A percentile compares a stretch with the other conserved stretches of the same genome.
These are phyloP conservation scores for Baccha elongata DNA, from an alignment of 2,888 invertebrate species.

Conservation along the genomic window DNA sequence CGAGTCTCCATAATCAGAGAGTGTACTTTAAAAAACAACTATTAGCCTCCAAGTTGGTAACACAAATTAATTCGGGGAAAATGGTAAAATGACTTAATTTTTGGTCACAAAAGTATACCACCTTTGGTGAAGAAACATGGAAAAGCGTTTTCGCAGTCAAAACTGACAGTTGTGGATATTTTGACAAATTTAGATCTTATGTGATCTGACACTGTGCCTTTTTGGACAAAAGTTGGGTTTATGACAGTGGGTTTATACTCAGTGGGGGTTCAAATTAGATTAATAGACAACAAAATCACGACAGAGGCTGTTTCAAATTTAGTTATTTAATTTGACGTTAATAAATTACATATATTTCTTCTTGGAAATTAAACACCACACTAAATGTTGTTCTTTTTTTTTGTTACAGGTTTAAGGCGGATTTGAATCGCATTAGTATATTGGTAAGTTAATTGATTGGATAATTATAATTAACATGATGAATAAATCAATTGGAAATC, in stretches of 20 bases:
- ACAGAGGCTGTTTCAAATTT: conserved; percentile 30
- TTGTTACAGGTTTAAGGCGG: conserved; percentile 64
- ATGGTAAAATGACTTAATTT: conserved; percentile 20
- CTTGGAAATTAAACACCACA: conserved; percentile 18
- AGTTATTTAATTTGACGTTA: conserved; percentile 51
- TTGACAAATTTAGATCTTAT: conserved; percentile 34
- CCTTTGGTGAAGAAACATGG: conserved; percentile 6
- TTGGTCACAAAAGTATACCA: neutral
- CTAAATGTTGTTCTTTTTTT: conserved; percentile 15
- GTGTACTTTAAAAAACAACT: conserved; percentile 42
- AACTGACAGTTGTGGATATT: conserved; percentile 38
- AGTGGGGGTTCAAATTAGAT: conserved; percentile 17
- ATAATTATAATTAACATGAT: conserved; percentile 52
- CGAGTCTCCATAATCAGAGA: neutral
- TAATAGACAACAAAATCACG: conserved; percentile 6
- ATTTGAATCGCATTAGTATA: conserved; percentile 47
- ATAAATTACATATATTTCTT: conserved; percentile 23
- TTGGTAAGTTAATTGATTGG: conserved; percentile 68
- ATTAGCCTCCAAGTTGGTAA: conserved; percentile 38
- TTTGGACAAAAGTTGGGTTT: neutral
- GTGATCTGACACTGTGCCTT: neutral
- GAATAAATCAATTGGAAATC: conserved; percentile 34
- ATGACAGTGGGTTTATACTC: neutral
- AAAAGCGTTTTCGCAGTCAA: conserved; percentile 18
- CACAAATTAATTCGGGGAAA: conserved; percentile 3